Base-by-base conservation (phyloP, 2,113 vertebrate species). In the Amblyornis subalaris region DNA sequence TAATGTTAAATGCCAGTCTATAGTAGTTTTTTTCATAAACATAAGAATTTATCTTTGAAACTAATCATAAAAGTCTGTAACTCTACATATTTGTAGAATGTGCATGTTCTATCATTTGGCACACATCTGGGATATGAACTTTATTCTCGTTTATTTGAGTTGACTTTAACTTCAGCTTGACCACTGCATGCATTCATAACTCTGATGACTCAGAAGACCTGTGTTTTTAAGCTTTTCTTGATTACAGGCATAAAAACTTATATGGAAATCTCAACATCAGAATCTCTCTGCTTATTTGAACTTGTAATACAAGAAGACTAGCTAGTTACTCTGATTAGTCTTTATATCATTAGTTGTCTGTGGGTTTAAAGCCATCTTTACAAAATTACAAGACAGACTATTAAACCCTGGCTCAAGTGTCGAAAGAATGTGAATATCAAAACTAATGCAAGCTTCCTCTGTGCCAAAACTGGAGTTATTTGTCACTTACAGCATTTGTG, bases 381-480 rank as follows among this genome's bases (percentile, higher is more conserved):
- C 50, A 69, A 85, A 85, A 85, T 70, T 50, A 79, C 50, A 85
- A 82, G 53, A 71, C 48, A 87, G 51, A 67, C 76, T 61, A 73
- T 31, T 80, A 77, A 85, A 80, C 50, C 23, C 21, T 38, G 69
- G 36, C 47, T 93, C 35, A 61, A 89, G 44, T 9, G 29, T 47
- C 9, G 18, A 66, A 85, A 71, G 71, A 88, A 54, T 90, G 75
- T 86, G 67, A 90, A 42, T 70, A 91, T 76, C 82, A 90, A 89
- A 96, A 90, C 78, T 80, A 91, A 88, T 70, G 54, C 75, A 96
- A 69, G 61, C 71, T 84, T 94, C 54, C 36, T 67, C 42, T 54
- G 53, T 72, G 90, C 81, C 81, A 93, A 84, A 96, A 92, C 28
- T 61, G 38, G 44, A 85, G 33, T 62, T 85, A 70, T 60, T 94